These are phyloP conservation scores for Rhineura floridana DNA, from an alignment of 2,113 vertebrate genomes.

Conservation along the genomic window DNA sequence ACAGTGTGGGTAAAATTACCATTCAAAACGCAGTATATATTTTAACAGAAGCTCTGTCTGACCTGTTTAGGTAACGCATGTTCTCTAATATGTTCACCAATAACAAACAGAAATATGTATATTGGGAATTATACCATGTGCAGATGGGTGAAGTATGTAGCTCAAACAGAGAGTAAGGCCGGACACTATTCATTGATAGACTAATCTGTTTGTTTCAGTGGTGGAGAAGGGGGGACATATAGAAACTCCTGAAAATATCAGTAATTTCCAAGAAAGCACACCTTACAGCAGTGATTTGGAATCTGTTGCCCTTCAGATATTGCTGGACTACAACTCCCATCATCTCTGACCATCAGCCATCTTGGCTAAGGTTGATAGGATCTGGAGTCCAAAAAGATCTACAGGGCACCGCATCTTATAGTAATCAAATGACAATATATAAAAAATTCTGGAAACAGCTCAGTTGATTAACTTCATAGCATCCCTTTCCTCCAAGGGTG, in stretches of 20 bases:
- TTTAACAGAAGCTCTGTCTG: neutral
- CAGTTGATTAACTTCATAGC: neutral
- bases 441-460: neutral
- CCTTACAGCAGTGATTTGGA: neutral
- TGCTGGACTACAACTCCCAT: no score
- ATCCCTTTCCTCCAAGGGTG: no score
- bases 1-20: neutral
- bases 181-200: neutral
- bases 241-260: neutral
- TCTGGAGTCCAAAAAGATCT: no score
- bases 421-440: no score
- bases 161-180: neutral
- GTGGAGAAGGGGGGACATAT: neutral
- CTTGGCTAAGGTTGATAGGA: no score
- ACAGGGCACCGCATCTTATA: no score
- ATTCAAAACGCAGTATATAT: neutral
- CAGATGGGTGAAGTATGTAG: neutral
- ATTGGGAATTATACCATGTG: neutral
- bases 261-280: neutral
- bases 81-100: neutral
- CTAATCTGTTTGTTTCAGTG: neutral
- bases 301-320: no score
- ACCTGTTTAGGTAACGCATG: neutral
- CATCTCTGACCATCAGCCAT: no score
- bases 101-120: neutral